Evolutionary conservation across 2,113 vertebrate species (phyloP).

Genomic region (Eublepharis macularius): DNA sequence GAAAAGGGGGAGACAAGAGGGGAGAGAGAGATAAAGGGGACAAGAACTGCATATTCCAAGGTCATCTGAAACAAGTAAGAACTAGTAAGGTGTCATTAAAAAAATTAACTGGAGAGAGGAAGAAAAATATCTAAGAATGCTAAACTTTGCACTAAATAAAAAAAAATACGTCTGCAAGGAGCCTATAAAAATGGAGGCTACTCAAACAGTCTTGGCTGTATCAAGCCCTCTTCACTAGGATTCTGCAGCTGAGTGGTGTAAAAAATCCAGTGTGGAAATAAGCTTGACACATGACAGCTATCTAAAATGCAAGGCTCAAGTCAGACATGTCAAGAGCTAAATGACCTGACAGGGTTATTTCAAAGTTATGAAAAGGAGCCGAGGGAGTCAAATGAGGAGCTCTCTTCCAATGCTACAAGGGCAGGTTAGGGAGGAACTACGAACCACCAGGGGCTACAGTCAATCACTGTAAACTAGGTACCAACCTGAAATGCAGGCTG

Average conservation of each 20-base stretch:
- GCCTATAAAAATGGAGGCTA: background rate
- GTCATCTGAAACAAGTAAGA: background rate
- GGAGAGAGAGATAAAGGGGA: background rate
- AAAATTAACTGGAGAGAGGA: background rate
- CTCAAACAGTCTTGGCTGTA: background rate
- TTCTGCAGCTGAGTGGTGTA: background rate
- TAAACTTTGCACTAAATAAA: background rate
- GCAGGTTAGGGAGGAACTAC: background rate
- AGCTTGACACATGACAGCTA: background rate
- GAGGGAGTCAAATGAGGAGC: background rate
- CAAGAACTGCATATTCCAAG: background rate
- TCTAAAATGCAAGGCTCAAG: background rate
- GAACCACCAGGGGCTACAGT: background rate
- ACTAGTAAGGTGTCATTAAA: background rate
- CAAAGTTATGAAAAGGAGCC: background rate
- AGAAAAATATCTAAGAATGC: background rate
- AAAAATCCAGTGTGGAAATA: constrained; percentile 10
- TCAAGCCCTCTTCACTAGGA: background rate
- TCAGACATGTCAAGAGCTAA: constrained; percentile 5
- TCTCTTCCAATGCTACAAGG: background rate
- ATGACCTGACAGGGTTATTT: constrained; percentile 5
- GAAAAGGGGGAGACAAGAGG: background rate
- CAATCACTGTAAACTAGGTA: background rate
- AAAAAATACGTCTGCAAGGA: too few species aligned
- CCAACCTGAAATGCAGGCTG: background rate